These are phyloP conservation scores for Pantherophis vulpinus DNA, from an alignment of 2,797 vertebrate genomes.

Conservation along the genomic window DNA sequence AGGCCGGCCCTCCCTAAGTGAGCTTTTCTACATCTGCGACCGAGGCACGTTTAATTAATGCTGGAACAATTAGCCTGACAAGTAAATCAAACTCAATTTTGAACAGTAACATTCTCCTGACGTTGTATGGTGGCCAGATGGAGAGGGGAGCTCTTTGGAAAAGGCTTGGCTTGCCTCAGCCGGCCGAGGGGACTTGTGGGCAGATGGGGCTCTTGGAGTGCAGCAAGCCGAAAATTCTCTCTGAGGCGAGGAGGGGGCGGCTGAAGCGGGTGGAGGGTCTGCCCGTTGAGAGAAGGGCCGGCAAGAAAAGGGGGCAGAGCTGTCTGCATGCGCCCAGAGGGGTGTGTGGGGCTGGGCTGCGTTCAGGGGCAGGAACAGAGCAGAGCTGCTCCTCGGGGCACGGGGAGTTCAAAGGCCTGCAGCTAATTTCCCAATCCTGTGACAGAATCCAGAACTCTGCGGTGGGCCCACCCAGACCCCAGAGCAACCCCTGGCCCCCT, in stretches of 20 bases:
- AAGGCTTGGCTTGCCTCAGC: constrained; percentile 37
- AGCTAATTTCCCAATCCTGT: background rate
- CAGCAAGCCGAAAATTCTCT: constrained; percentile 34
- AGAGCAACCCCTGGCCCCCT: background rate
- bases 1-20: constrained; percentile 26
- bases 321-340: accelerated
- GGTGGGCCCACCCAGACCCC: too few relatives aligned
- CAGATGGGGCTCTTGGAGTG: constrained; percentile 24
- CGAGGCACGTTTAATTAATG: constrained; percentile 71
- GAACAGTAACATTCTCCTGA: constrained; percentile 59
- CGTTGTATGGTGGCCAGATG: constrained; percentile 69
- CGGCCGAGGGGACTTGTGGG: constrained; percentile 53
- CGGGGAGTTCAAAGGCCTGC: background rate
- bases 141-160: constrained; percentile 39
- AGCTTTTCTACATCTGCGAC: constrained; percentile 59
- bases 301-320: background rate
- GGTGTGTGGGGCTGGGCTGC: background rate
- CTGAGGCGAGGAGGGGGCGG: background rate
- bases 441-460: background rate
- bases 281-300: background rate
- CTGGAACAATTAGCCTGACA: constrained; percentile 68
- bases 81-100: constrained; percentile 67
- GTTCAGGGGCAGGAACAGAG: background rate
- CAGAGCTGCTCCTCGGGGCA: background rate
- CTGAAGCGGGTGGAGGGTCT: background rate